Base-by-base conservation (phyloP, 2,888 invertebrate species). In the Aphrophora alni region DNA sequence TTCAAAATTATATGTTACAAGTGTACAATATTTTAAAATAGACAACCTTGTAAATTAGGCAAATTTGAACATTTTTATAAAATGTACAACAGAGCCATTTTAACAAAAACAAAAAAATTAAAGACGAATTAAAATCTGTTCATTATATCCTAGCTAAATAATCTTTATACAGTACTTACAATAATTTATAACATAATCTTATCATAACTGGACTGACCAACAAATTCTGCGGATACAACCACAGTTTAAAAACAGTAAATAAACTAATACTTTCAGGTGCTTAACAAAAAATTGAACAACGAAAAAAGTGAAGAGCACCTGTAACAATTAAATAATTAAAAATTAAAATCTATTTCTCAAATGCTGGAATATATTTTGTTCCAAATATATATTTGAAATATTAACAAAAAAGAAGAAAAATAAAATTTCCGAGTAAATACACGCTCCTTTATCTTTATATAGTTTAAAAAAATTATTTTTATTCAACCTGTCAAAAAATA, bases 1-100 rank as follows among this genome's bases (percentile, higher is more conserved):
- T 78, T 78, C 44, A 59, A 78, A 78, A 78, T 72, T 73, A 78
- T 44, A 44, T 78, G 72, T 78, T 78, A 78, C 78, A 78, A 59
- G 78, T 78, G 73, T 78, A 78, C 78, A 78, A 78, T 78, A 78
- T 78, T 78, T 78, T 78, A 28, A 73, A 78, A 78, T 44, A 44
- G 44, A 44, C 44, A 44, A 44, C 44, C 44, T 44, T 44, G 44
- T 44, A 44, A 44, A 44, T 44, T 44, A 44, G 33, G 44, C 44
- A 14, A n/a, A 14, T 44, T 14, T 44, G 44, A 10, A 44, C 44
- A 44, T 44, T 44, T 44, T 44, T 44, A 44, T 44, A 44, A 44
- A 44, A 44, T 44, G 44, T 44, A 44, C 44, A 44, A 44, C 44
- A 8, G 44, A 44, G 44, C 44, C 44, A 33, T 44, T 44, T 44